phyloP scores from a whole-genome alignment of 1,140 invertebrate genomes.

The Agrilus planipennis region DNA sequence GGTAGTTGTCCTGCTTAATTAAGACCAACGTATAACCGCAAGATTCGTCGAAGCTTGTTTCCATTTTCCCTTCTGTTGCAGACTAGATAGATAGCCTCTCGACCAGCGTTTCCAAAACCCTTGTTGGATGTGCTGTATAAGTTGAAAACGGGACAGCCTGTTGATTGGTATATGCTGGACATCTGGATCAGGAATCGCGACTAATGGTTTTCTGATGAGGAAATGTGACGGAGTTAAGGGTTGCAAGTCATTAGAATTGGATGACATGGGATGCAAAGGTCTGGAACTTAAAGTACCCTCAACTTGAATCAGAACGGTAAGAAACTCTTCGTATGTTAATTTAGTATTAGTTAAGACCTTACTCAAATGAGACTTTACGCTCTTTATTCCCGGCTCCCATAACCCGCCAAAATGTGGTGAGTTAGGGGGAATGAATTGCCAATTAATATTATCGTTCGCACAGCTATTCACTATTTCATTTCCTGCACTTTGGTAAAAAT shows the following conservation, averaged over 20 bases:
- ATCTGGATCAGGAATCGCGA: slow-evolving; percentile 11
- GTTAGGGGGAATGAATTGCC: too few species aligned
- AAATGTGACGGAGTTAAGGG: slow-evolving; percentile 28
- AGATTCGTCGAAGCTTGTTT: slow-evolving; percentile 2
- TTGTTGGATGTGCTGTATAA: slow-evolving; percentile 8
- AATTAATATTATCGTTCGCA: too few species aligned
- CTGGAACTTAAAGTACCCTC: slow-evolving; percentile 18
- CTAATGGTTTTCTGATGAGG: slow-evolving; percentile 24
- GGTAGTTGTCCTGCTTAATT: slow-evolving; percentile 12
- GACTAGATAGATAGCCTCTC: slow-evolving; percentile 17
- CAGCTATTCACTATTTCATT: too few species aligned
- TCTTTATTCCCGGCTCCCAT: too few species aligned
- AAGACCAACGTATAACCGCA: slow-evolving; percentile 15
- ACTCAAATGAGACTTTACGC: too few species aligned
- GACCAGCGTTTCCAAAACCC: slow-evolving; percentile 24
- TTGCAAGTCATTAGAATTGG: too few species aligned
- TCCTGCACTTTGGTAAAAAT: too few species aligned
- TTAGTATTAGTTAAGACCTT: too few species aligned
- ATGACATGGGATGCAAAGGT: slow-evolving; percentile 21
- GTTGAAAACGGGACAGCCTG: not conserved
- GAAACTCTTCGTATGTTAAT: not conserved
- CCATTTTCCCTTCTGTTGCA: slow-evolving; percentile 23
- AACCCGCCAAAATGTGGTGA: too few species aligned
- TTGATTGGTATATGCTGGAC: not conserved
- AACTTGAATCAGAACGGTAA: not conserved